phyloP scores from a whole-genome alignment of 2,797 vertebrate species.

The Etheostoma perlongum region DNA sequence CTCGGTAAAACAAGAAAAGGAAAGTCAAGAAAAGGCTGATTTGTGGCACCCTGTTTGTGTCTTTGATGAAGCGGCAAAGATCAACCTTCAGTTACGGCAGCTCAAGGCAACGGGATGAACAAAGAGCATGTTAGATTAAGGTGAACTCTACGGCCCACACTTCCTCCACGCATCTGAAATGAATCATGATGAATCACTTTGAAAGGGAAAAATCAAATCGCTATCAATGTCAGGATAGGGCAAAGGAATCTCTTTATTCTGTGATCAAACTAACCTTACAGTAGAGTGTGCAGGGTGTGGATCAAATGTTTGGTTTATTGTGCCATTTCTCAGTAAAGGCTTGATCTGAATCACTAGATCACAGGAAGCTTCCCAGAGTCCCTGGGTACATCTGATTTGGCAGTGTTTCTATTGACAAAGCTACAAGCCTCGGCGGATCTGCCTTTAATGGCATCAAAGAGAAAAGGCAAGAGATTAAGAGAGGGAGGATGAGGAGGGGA shows the following conservation, averaged over 20 bases:
- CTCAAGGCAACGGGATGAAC: constrained; percentile 46
- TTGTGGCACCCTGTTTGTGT: constrained; percentile 41
- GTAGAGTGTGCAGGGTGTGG: constrained; percentile 11
- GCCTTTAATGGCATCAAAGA: constrained; percentile 61
- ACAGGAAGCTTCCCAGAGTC: constrained; percentile 60
- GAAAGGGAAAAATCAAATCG: constrained; percentile 32
- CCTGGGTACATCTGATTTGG: constrained; percentile 64
- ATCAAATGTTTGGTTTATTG: constrained; percentile 25
- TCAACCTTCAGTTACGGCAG: constrained; percentile 51
- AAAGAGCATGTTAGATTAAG: constrained; percentile 46
- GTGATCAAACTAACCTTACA: constrained; percentile 32
- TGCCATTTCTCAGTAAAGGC: constrained; percentile 29
- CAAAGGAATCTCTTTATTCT: constrained; percentile 19
- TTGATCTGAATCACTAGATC: constrained; percentile 49
- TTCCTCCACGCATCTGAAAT: constrained; percentile 31
- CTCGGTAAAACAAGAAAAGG: constrained; percentile 23
- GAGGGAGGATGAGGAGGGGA: constrained; percentile 10
- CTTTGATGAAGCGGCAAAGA: constrained; percentile 60
- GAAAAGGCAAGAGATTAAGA: constrained; percentile 38
- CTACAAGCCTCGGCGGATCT: constrained; percentile 52
- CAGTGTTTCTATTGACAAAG: constrained; percentile 65
- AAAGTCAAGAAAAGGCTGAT: constrained; percentile 48
- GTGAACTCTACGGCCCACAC: constrained; percentile 32
- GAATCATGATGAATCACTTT: constrained; percentile 5
- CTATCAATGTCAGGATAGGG: constrained; percentile 9